These are phyloP conservation scores for Magallana gigas DNA, from an alignment of 1,140 invertebrate genomes.

Conservation along the genomic window DNA sequence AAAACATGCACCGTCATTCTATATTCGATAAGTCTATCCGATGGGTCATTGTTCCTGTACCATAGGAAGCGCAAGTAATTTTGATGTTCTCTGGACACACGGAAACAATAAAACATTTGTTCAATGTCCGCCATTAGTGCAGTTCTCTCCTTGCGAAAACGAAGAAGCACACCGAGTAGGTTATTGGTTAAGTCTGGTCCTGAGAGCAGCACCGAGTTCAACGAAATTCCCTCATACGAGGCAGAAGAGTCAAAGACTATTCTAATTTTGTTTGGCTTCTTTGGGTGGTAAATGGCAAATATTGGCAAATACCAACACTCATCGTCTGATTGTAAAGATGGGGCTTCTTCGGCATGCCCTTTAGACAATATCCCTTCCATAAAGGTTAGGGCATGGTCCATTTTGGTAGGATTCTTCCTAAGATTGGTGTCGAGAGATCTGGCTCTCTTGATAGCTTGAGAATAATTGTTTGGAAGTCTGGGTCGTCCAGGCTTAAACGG, in stretches of 20 bases:
- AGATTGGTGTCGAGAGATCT: conserved; percentile 16
- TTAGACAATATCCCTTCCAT: conserved; percentile 28
- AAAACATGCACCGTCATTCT: conserved; percentile 63
- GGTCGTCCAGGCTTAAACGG: conserved; percentile 34
- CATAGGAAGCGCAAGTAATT: conserved; percentile 53
- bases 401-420: conserved; percentile 26
- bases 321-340: too few species aligned
- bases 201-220: conserved; percentile 66
- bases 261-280: too few species aligned
- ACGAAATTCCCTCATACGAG: conserved; percentile 46
- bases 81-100: conserved; percentile 61
- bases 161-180: conserved; percentile 49
- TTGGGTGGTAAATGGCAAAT: too few species aligned
- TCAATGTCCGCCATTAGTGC: conserved; percentile 68
- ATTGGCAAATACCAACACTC: too few species aligned
- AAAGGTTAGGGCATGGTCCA: conserved; percentile 19
- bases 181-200: conserved; percentile 66
- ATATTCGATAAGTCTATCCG: conserved; percentile 51
- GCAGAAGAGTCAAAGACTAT: too few species aligned
- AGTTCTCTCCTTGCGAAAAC: conserved; percentile 57
- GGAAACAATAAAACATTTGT: too few species aligned
- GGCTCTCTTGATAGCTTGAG: background rate
- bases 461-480: conserved; percentile 41
- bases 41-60: conserved; percentile 49
- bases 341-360: background rate